Evolutionary conservation across 2,113 vertebrate genomes (phyloP), one percentile per base, ranked within the genome.

Genomic region (Ctenomys sociabilis): DNA sequence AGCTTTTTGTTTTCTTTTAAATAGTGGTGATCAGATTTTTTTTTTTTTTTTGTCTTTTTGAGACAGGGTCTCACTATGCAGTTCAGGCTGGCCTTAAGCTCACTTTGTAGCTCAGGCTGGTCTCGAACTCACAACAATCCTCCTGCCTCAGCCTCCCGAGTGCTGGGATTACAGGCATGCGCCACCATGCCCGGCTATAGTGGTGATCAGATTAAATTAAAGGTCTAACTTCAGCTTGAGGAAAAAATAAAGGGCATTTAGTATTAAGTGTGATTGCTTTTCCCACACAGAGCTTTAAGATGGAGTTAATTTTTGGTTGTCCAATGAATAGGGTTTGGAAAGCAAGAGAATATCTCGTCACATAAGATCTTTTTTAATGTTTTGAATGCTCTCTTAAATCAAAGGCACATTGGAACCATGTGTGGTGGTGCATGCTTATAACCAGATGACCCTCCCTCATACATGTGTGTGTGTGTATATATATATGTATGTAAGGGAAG

Each of bases 161-260:
- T n/a, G n/a, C n/a, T n/a, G n/a, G n/a, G n/a, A n/a, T n/a, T n/a
- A n/a, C n/a, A n/a, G n/a, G n/a, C n/a, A n/a, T n/a, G n/a, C n/a
- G n/a, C n/a, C n/a, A n/a, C n/a, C n/a, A n/a, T n/a, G n/a, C n/a
- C n/a, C n/a, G n/a, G n/a, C n/a, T n/a, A 93, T 95, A 95, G 43
- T 24, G 91, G 28, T 95, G 72, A 88, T 95, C 59, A 96, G 85
- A 90, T 96, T 90, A 97, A 92, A 91, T 90, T 93, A 95, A 94
- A 93, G 54, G 49, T 93, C 66, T 95, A 70, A 92, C 26, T 84
- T 93, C 92, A 93, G 64, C 45, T 92, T 92, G 63, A 78, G 77
- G 37, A 85, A 43, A 80, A 77, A 97, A 70, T 77, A 28, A 28
- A 70, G 63, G 85, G 35, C 14, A 11, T 83, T 77, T 84, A 91